A percentile compares a stretch with the other conserved stretches of the same genome.
Evolutionary conservation across 1,140 invertebrate genomes (phyloP).

Genomic region (Meloidogyne hapla): DNA sequence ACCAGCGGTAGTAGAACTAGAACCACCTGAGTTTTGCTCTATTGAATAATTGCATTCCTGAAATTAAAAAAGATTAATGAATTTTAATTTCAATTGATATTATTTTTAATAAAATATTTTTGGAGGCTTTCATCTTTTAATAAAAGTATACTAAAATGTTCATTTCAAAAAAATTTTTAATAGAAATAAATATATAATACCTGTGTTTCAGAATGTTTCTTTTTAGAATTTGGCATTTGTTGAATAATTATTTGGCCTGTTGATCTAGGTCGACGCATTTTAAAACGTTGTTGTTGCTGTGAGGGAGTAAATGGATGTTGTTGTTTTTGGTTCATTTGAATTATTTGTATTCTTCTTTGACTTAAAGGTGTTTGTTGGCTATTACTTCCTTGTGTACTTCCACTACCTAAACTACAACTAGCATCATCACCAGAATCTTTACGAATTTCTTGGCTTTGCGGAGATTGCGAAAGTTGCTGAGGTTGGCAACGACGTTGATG

Average conservation of each 20-base stretch:
- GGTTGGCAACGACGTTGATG: constrained; percentile 18
- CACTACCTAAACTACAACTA: constrained; percentile 46
- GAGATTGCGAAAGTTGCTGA: not conserved
- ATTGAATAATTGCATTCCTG: constrained; percentile 8
- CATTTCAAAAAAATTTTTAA: no score
- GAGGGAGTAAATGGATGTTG: constrained; percentile 16
- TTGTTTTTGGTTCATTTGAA: constrained; percentile 25
- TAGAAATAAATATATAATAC: not conserved
- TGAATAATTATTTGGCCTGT: constrained; percentile 47
- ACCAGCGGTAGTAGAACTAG: not conserved
- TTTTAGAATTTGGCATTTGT: constrained; percentile 15
- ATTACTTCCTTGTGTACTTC: constrained; percentile 53
- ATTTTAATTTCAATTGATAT: not conserved
- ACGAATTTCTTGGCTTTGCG: constrained; percentile 7
- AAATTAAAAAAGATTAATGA: constrained; percentile 8
- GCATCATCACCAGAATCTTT: constrained; percentile 56
- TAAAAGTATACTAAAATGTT: not conserved
- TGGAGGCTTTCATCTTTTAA: not conserved
- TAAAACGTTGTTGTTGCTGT: constrained; percentile 43
- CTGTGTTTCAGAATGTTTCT: constrained; percentile 8
- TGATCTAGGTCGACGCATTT: constrained; percentile 46
- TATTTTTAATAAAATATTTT: not conserved
- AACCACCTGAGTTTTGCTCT: not conserved
- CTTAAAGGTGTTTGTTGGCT: constrained; percentile 41
- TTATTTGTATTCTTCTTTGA: constrained; percentile 31